phyloP scores from a whole-genome alignment of 2,888 invertebrate genomes.

The Calliphora vomitoria region DNA sequence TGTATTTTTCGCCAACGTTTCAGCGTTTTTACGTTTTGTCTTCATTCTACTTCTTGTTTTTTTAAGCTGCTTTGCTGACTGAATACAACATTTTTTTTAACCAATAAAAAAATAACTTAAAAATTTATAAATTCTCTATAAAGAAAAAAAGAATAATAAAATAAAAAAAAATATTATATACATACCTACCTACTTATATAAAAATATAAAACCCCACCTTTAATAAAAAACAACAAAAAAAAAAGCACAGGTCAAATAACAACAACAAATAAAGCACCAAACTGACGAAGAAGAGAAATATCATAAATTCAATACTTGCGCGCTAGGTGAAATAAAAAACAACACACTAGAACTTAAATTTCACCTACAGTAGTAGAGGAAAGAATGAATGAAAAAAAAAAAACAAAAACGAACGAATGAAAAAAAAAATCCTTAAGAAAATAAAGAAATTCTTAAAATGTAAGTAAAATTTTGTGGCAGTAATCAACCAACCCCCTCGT shows the following conservation, averaged over 20 bases:
- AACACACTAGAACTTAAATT: constrained; percentile 43
- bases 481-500: constrained; percentile 40
- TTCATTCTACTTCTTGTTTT: constrained; percentile 8
- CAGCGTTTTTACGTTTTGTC: constrained; percentile 20
- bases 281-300: constrained; percentile 67
- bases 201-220: constrained; percentile 72
- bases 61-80: constrained; percentile 35
- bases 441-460: constrained; percentile 56
- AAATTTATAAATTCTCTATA: constrained; percentile 70
- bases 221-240: constrained; percentile 56
- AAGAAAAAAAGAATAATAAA: constrained; percentile 57
- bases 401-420: background rate
- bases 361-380: constrained; percentile 47
- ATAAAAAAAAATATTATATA: constrained; percentile 12
- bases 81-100: constrained; percentile 50
- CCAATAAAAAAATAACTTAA: constrained; percentile 71
- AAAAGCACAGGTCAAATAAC: constrained; percentile 71
- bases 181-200: constrained; percentile 6
- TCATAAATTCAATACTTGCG: constrained; percentile 75
- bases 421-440: constrained; percentile 27
- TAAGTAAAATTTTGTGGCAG: constrained; percentile 25
- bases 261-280: constrained; percentile 56
- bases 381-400: background rate
- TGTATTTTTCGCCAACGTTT: constrained; percentile 27
- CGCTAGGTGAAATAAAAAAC: constrained; percentile 56